phyloP scores from a whole-genome alignment of 2,888 invertebrate genomes.

The Tipula vernalis region DNA sequence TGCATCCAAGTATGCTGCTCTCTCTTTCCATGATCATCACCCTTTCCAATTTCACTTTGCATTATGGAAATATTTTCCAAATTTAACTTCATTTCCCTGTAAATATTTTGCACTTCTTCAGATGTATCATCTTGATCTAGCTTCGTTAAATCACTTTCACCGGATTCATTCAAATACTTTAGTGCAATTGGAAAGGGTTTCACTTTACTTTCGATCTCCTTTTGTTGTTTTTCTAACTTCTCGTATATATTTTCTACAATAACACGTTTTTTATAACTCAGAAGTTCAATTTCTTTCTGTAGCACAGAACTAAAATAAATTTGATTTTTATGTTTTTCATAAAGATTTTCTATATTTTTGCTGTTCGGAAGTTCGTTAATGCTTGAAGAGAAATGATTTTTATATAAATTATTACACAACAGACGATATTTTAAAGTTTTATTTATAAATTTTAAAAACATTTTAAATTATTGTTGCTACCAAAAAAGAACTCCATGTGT shows the following conservation, averaged over 20 bases:
- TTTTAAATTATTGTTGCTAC: background rate
- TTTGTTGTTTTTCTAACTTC: conserved; percentile 17
- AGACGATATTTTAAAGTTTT: background rate
- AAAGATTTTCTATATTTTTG: background rate
- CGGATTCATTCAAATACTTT: conserved; percentile 36
- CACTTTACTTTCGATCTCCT: conserved; percentile 24
- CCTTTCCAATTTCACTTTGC: conserved; percentile 11
- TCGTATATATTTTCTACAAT: conserved; percentile 14
- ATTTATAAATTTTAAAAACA: background rate
- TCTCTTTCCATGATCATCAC: conserved; percentile 17
- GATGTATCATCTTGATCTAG: background rate
- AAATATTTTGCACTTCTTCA: conserved; percentile 8
- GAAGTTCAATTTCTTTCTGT: background rate
- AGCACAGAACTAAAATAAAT: background rate
- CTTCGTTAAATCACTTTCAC: conserved; percentile 11
- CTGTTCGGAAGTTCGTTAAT: background rate
- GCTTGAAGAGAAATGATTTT: background rate
- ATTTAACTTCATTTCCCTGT: conserved; percentile 13
- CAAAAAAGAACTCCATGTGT: background rate
- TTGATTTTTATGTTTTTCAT: background rate
- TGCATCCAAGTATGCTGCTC: conserved; percentile 50
- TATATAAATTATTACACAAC: background rate
- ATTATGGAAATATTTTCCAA: background rate
- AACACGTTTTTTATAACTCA: conserved; percentile 19
- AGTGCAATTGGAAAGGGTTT: conserved; percentile 42